These are phyloP conservation scores for Drosophila micromelanica DNA, from an alignment of 1,140 invertebrate species.

Conservation along the genomic window DNA sequence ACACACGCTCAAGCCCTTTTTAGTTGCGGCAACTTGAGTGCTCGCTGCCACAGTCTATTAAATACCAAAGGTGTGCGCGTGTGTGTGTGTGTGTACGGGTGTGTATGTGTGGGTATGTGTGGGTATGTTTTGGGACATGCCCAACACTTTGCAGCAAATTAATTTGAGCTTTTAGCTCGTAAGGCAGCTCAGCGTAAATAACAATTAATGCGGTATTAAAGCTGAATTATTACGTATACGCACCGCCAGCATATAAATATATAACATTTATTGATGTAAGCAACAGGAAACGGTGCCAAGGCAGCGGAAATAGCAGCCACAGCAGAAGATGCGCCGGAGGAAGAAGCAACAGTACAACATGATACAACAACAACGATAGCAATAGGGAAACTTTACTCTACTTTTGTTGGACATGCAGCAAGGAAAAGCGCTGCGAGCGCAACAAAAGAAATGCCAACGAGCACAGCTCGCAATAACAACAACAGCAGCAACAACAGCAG, in stretches of 20 bases:
- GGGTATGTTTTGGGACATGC: slow-evolving; percentile 10
- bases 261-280: slow-evolving; percentile 38
- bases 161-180: slow-evolving; percentile 20
- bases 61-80: slow-evolving; percentile 13
- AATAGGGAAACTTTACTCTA: slow-evolving; percentile 48
- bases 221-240: slow-evolving; percentile 40
- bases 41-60: slow-evolving; percentile 42
- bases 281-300: slow-evolving; percentile 33
- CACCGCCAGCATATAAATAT: slow-evolving; percentile 21
- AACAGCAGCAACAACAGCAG: slow-evolving; percentile 25
- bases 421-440: slow-evolving; percentile 43
- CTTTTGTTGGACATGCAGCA: slow-evolving; percentile 48
- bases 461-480: slow-evolving; percentile 26
- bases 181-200: slow-evolving; percentile 4
- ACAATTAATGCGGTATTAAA: slow-evolving; percentile 40
- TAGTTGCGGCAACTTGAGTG: slow-evolving; percentile 33
- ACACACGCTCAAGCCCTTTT: slow-evolving; percentile 4
- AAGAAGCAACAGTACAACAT: slow-evolving; percentile 8
- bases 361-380: slow-evolving; percentile 1
- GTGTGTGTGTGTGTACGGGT: slow-evolving; percentile 2
- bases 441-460: slow-evolving; percentile 16
- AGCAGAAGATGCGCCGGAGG: slow-evolving; percentile 12
- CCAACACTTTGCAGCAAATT: slow-evolving; percentile 27
- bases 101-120: neutral
- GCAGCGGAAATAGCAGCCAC: slow-evolving; percentile 30